Evolutionary conservation across 1,140 invertebrate species (phyloP), one percentile per base, ranked within the genome.

Genomic region (Coenobita brevimanus): DNA sequence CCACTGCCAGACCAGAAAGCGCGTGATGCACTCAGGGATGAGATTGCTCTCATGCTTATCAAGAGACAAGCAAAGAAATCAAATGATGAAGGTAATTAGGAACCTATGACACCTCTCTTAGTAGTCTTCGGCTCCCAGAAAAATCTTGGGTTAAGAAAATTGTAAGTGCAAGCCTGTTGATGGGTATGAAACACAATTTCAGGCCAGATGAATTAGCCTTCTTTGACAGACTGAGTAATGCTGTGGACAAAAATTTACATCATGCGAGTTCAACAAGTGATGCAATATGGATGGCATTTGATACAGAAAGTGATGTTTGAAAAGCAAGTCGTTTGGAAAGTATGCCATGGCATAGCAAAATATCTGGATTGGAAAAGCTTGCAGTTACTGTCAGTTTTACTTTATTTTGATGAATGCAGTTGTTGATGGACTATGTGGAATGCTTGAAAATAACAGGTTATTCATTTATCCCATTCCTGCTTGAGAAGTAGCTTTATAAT

Each of bases 21-120:
- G 91, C 96, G 97, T 91, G 95, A 95, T 57, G 96, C 96, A 33
- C 93, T 99, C 87, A 95, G 95, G 91, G 96, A 97, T 92, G 97
- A 99, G 92, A 94, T 99, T 79, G 96, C 96, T 69, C 91, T 91
- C 24, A 87, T 85, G n/a, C 87, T 91, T n/a, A 89, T 82, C 30
- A 90, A 80, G 69, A 83, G 90, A 73, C 90, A 91, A 81, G 84
- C 89, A 71, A 87, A 80, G 50, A 64, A 67, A 27, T 57, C 62
- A 36, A 73, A 79, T 81, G 75, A 80, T 69, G 85, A 87, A 67
- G 80, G 67, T 87, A 87, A 87, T 80, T 87, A 87, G 50, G 54
- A 41, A 50, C n/a, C 54, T 33, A 69, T 73, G 17, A 46, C 41
- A 60, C 54, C 54, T 64, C 54, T 78, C 38, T 50, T 50, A 50